Conservation (phyloP, 1,140 invertebrate species). For the Condylostylus longicornis region DNA sequence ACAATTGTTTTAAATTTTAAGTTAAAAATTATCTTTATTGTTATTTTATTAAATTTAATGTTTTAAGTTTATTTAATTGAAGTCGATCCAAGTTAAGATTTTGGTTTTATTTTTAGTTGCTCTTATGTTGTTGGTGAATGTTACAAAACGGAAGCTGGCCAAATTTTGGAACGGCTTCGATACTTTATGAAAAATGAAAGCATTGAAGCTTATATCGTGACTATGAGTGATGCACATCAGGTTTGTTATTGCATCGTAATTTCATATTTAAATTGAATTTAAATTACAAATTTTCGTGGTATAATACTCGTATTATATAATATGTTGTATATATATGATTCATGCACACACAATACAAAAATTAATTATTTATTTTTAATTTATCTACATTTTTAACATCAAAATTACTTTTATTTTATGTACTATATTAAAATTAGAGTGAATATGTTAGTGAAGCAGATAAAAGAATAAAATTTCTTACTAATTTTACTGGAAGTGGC, state of each 20-base stretch:
- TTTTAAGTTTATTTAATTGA: too few species aligned
- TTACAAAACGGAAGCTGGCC: background rate
- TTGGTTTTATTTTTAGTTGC: too few species aligned
- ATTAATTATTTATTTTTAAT: background rate
- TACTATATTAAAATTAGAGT: slow-evolving; percentile 36
- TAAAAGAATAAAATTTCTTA: slow-evolving; percentile 57
- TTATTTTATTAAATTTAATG: too few species aligned
- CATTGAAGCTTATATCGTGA: slow-evolving; percentile 54
- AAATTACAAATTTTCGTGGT: background rate
- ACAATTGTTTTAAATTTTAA: too few species aligned
- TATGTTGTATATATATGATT: background rate
- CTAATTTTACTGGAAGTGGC: slow-evolving; percentile 69
- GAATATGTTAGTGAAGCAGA: slow-evolving; percentile 77
- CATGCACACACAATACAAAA: background rate
- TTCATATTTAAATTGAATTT: background rate
- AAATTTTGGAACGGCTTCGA: background rate
- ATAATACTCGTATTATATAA: background rate
- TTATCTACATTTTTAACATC: background rate
- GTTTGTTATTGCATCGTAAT: slow-evolving; percentile 20
- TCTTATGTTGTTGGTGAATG: too few species aligned
- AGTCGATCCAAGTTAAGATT: too few species aligned
- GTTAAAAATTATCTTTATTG: too few species aligned
- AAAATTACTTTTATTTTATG: background rate
- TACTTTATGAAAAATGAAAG: background rate
- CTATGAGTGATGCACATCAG: slow-evolving; percentile 62